Evolutionary conservation across 2,797 vertebrate species (phyloP).

Genomic region (Orestias chungarensis): DNA sequence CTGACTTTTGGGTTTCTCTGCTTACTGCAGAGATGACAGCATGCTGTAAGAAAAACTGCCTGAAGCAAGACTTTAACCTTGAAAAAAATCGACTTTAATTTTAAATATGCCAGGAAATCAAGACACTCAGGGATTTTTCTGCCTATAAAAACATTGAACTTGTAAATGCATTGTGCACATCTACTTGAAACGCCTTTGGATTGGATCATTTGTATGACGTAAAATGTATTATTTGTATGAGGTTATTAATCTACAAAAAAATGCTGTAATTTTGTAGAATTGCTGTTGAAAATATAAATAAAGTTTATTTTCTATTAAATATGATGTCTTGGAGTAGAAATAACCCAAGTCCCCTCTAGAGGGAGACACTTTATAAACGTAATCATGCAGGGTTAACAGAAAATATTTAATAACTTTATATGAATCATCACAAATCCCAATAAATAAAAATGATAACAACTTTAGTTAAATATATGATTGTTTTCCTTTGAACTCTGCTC

Average conservation of each 20-base stretch:
- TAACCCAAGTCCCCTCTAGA: slow-evolving; percentile 52
- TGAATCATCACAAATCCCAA: not conserved
- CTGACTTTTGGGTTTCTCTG: slow-evolving; percentile 50
- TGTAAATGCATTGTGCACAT: not conserved
- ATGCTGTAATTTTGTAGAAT: slow-evolving; percentile 19
- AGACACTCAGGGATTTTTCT: not conserved
- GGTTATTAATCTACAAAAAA: not conserved
- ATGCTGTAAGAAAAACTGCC: not conserved
- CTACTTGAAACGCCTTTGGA: not conserved
- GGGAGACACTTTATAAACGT: slow-evolving; percentile 40
- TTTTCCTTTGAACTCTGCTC: not conserved
- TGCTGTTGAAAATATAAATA: slow-evolving; percentile 41
- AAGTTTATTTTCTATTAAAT: slow-evolving; percentile 53
- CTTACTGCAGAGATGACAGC: slow-evolving; percentile 2
- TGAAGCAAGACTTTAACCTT: slow-evolving; percentile 2
- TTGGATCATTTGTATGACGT: not conserved
- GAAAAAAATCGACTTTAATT: slow-evolving; percentile 4
- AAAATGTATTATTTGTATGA: slow-evolving; percentile 1
- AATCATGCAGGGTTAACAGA: not conserved
- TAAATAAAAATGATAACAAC: not conserved
- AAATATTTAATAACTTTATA: not conserved
- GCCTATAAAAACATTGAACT: not conserved
- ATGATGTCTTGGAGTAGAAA: slow-evolving; percentile 9
- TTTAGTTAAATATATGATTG: not conserved
- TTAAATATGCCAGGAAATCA: not conserved